Base-by-base conservation (phyloP, 1,140 invertebrate genomes). In the Palaemon carinicauda region DNA sequence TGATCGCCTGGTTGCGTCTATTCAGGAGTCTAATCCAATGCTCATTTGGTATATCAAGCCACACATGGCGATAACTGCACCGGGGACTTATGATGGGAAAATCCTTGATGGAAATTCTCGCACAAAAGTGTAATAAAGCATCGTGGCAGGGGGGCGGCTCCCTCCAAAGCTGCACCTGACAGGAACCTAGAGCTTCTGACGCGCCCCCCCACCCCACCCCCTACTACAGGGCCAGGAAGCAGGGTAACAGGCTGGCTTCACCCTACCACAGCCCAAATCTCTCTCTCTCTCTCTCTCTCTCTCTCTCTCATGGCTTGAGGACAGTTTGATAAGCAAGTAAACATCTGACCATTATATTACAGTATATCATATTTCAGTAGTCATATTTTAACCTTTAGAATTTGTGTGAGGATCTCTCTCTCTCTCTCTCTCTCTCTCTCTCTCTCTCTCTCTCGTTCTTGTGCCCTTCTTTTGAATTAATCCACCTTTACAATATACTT, bases 41-140 rank as follows among this genome's bases (percentile, higher is more conserved):
- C 65, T 69, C 65, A 69, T 69, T 69, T 69, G 65, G 29, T 41
- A 69, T 31, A 69, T 69, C 65, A 69, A 69, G 29, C 65, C 65
- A 27, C 65, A 69, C 65, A 69, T 69, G 65, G 65, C 65, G 65
- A 69, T 69, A 69, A 69, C 65, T 31, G 17, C 29, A 21, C 65
- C 65, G 41, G 65, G 65, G 65, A 69, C 29, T 10, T 69, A 24
- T 27, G 65, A 69, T 69, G 29, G 65, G 17, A 69, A 69, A 69
- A 31, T 24, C 65, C 24, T 41, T 41, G 65, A 31, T 69, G 65
- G 65, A 69, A 69, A 69, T 69, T 69, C 65, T 19, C 15, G 65
- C 65, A 69, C 65, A 69, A 69, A 69, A 69, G 65, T 69, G 65
- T 69, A 69, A 69, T 69, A 69, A 69, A 27, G 65, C 65, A 69